Percentiles rank a stretch among this genome's conserved stretches.
phyloP scores from a whole-genome alignment of 2,797 vertebrate species.

The Melopsittacus undulatus region DNA sequence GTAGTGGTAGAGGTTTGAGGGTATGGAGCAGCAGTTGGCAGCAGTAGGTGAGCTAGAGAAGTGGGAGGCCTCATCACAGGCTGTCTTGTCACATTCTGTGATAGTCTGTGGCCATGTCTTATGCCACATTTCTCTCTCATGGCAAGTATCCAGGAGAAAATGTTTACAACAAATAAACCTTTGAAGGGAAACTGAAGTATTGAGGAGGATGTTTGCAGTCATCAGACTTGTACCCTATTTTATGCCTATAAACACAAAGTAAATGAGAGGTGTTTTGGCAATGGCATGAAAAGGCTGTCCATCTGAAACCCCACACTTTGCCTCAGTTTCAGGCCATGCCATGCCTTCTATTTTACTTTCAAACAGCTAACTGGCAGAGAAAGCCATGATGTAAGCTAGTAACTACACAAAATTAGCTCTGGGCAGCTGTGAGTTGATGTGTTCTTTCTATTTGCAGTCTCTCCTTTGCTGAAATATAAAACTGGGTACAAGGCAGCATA shows the following conservation, averaged over 20 bases:
- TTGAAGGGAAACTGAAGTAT: not conserved
- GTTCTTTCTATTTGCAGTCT: not conserved
- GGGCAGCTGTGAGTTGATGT: constrained; percentile 14
- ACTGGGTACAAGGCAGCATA: not conserved
- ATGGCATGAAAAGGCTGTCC: not conserved
- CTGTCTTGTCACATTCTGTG: rapidly evolving
- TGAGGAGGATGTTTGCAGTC: not conserved
- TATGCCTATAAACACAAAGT: not conserved
- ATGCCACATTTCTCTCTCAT: not conserved
- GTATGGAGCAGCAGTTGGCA: not conserved
- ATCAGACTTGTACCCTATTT: not conserved
- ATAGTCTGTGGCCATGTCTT: rapidly evolving
- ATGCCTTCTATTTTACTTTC: not conserved
- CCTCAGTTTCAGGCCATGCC: not conserved
- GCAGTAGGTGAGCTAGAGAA: not conserved
- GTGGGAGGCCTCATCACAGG: not conserved
- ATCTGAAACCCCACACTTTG: not conserved
- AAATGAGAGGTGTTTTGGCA: not conserved
- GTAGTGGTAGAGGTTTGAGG: not conserved
- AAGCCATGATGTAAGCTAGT: not conserved
- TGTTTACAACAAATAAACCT: not conserved
- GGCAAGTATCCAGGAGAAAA: not conserved
- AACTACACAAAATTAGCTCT: constrained; percentile 7
- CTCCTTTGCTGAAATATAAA: constrained; percentile 8
- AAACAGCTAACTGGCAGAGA: constrained; percentile 7